Evolutionary conservation across 2,797 vertebrate species (phyloP).

Genomic region (Crypturellus tataupa): DNA sequence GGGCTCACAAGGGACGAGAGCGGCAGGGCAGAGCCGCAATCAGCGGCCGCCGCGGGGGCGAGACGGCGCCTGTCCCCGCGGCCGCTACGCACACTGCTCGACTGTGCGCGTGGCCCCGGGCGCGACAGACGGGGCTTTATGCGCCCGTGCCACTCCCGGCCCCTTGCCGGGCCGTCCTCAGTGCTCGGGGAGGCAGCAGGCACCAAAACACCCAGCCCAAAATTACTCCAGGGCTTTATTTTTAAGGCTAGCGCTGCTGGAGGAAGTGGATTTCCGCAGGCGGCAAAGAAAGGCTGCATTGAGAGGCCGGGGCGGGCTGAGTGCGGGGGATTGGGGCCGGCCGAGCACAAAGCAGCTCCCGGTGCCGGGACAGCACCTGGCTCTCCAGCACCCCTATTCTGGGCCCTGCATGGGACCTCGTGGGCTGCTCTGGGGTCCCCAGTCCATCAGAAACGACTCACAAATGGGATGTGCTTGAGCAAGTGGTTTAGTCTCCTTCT

Average conservation of each 20-base stretch:
- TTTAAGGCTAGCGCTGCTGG: conserved; percentile 17
- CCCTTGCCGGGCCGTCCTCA: rapidly evolving
- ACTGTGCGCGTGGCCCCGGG: rapidly evolving
- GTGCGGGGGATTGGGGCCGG: background rate
- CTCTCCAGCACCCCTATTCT: background rate
- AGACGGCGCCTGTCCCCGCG: too few species aligned
- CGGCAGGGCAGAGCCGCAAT: background rate
- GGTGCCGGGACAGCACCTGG: background rate
- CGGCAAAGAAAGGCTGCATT: conserved; percentile 56
- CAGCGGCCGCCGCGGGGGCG: too few species aligned
- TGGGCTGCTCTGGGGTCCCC: too few species aligned
- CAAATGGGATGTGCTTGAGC: background rate
- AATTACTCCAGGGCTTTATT: conserved; percentile 28
- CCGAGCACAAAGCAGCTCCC: too few species aligned
- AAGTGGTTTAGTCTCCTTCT: background rate
- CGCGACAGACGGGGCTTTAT: background rate
- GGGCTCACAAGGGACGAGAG: background rate
- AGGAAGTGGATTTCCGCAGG: conserved; percentile 60
- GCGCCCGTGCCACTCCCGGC: rapidly evolving
- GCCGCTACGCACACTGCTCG: background rate
- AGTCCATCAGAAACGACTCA: background rate
- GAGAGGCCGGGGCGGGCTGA: background rate
- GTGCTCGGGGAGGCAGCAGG: background rate
- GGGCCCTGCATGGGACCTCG: background rate
- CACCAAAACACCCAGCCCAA: conserved; percentile 24